Evolutionary conservation across 2,888 invertebrate species (phyloP).

Genomic region (Seladonia tumulorum): DNA sequence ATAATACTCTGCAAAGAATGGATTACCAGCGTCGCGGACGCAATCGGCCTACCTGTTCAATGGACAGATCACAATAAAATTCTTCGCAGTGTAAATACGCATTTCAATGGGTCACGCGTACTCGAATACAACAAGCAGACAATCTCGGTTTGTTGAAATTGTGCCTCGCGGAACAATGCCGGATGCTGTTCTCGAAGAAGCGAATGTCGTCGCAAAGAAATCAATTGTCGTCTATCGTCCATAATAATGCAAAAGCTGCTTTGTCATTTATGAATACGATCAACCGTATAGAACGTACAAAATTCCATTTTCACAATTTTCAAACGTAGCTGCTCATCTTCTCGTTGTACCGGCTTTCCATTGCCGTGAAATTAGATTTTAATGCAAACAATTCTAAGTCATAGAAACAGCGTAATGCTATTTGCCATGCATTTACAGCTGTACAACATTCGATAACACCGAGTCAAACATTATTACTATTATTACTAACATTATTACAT

Average conservation of each 20-base stretch:
- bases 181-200: not conserved
- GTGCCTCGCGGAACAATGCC: not conserved
- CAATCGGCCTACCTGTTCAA: not conserved
- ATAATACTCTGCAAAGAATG: conserved; percentile 14
- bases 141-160: not conserved
- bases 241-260: no score
- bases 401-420: no score
- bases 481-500: no score
- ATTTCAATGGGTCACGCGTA: not conserved
- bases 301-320: not conserved
- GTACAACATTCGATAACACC: no score
- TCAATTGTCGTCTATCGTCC: not conserved
- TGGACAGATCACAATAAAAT: conserved; percentile 5
- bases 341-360: not conserved
- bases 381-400: no score
- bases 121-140: not conserved
- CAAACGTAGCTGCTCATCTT: not conserved
- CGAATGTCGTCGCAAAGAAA: not conserved
- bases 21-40: not conserved
- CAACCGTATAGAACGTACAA: no score
- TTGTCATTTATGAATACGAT: no score
- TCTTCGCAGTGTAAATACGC: not conserved
- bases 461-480: no score
- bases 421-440: no score
- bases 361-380: no score